Evolutionary conservation across 2,888 invertebrate species (phyloP).

Genomic region (Epinotia bilunana): DNA sequence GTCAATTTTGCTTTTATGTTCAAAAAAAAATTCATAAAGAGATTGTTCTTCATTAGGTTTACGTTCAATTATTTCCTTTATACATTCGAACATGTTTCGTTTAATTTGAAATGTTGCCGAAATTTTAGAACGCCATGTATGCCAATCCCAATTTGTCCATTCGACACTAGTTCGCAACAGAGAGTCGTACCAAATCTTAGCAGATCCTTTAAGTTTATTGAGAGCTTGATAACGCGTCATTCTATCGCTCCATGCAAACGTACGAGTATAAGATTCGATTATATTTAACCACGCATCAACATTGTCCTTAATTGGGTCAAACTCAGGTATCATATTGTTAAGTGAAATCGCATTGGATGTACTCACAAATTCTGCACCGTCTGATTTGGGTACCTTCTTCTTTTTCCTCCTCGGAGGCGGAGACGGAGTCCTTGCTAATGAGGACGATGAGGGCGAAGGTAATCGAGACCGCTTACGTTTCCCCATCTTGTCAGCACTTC

Average conservation of each 20-base stretch:
- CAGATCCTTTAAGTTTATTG: slow-evolving; percentile 15
- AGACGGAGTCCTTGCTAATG: slow-evolving; percentile 10
- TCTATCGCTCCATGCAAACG: slow-evolving; percentile 11
- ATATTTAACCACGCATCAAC: slow-evolving; percentile 21
- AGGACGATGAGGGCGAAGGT: slow-evolving; percentile 13
- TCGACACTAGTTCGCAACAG: background rate
- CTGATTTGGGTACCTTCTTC: background rate
- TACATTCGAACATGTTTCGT: slow-evolving; percentile 10
- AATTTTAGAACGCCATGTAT: slow-evolving; percentile 2
- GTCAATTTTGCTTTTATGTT: slow-evolving; percentile 19
- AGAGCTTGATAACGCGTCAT: slow-evolving; percentile 20
- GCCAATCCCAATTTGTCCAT: background rate
- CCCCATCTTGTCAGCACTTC: slow-evolving; percentile 20
- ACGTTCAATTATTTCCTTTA: slow-evolving; percentile 14
- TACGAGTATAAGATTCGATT: slow-evolving; percentile 1
- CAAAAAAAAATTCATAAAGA: slow-evolving; percentile 13
- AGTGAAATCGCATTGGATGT: slow-evolving; percentile 5
- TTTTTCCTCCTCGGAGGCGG: slow-evolving; percentile 4
- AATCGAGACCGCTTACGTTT: background rate
- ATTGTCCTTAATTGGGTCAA: slow-evolving; percentile 24
- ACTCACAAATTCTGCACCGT: too few species aligned
- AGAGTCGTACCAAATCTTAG: slow-evolving; percentile 11
- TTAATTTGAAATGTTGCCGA: slow-evolving; percentile 11
- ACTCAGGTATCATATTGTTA: slow-evolving; percentile 28
- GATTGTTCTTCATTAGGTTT: slow-evolving; percentile 11